Base-by-base conservation (phyloP, 2,888 invertebrate genomes). In the Tetragonisca angustula region DNA sequence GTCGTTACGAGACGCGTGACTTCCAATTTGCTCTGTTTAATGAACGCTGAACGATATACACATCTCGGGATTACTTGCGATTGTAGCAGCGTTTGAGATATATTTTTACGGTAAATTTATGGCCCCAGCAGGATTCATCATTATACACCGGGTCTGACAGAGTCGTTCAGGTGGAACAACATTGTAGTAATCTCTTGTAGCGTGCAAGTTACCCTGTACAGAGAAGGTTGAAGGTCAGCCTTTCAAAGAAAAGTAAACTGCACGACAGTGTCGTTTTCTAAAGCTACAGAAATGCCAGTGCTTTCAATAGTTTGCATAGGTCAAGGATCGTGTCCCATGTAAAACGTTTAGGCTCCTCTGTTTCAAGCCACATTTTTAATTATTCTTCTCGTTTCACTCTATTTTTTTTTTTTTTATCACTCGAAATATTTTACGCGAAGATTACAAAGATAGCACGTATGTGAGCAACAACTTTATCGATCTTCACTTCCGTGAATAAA, bases 151-250 rank as follows among this genome's bases (percentile, higher is more conserved):
- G 43, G 43, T 52, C 61, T 78, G 81, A 81, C 76, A 83, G 64
- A 77, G 79, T 81, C 73, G 69, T 88, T 79, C 81, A 86, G 81
- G 81, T 86, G 81, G 85, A 87, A 87, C 83, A 81, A 79, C 79
- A 73, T 71, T 75, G 75, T 59, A 50, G 68, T 75, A 83, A 83
- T 80, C 54, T 74, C 71, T 74, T 43, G 36, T 65, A 68, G 73
- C 84, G 71, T 68, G 74, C 79, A 61, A 81, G 78, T 82, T 88
- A 84, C 76, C 59, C 62, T 65, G 81, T 65, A 62, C 52, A 52
- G 56, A 65, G 65, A 85, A 82, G 75, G 79, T 87, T 73, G 81
- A 79, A 80, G 84, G 77, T 87, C 78, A 67, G 73, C 56, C 61
- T 81, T 79, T 82, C 79, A 74, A 76, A 74, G 82, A 87, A 87